Evolutionary conservation across 2,113 vertebrate species (phyloP), one percentile per base, ranked within the genome.

Genomic region (Saguinus imperator): DNA sequence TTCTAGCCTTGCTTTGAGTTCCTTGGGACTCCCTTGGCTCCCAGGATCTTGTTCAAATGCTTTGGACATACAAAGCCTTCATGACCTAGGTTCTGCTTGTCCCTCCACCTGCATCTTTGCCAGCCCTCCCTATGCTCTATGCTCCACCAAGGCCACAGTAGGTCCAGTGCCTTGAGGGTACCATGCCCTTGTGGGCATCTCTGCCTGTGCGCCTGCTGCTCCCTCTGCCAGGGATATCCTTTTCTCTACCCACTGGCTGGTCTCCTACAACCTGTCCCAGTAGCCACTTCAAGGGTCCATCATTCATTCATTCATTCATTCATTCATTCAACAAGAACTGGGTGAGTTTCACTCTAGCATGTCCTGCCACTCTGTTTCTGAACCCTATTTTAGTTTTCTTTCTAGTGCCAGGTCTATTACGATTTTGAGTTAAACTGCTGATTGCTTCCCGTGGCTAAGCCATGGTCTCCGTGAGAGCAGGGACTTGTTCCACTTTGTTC

Each of bases 131-230:
- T 0, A 1, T 35, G 17, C 20, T 43, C 13, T 5, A 1, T 17
- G 61, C 3, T 16, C 61, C 43, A 1, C 27, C 37, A 52, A 18
- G 48, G 20, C 45, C 4, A 16, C 45, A 0, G 10, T 21, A 4
- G 5, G 8, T 43, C 80, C 40, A 40, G 45, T 1, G 20, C 79
- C 73, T 35, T 43, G 35, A 35, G 45, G 35, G 8, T 3, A 11
- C 23, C 20, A 0, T 0, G 5, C 18, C 43, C 32, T 7, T 37
- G 29, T 0, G 3, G 43, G 25, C 35, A 9, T 45, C 57, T 50
- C 57, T 57, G 40, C 45, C 50, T 17, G 3, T 1, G 8, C 4
- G 35, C 17, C 11, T 14, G 66, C 58, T 18, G 6, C 8, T 79
- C 29, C 40, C n/a, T 55, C 27, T 3, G 50, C 82, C 68, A 32